These are phyloP conservation scores for Hipposideros larvatus DNA, from an alignment of 2,797 vertebrate species.

Conservation along the genomic window DNA sequence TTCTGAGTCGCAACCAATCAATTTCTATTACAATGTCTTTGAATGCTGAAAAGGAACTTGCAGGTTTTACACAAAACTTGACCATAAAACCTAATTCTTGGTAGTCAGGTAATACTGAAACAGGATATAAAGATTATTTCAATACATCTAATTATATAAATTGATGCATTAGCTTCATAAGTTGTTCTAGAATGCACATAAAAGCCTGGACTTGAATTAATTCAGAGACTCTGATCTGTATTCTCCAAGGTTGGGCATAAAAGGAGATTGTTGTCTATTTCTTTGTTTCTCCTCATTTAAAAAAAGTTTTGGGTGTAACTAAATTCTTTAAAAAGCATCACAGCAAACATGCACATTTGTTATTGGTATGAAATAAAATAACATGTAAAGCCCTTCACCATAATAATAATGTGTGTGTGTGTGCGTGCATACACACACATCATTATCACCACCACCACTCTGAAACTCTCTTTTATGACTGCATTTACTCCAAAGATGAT, in stretches of 20 bases:
- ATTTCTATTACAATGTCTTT: not conserved
- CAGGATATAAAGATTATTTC: not conserved
- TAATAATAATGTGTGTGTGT: not conserved
- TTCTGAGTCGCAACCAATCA: not conserved
- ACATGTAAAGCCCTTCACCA: not conserved
- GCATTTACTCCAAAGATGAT: not conserved
- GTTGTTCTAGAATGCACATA: not conserved
- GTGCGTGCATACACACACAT: too few relatives aligned
- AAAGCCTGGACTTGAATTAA: not conserved
- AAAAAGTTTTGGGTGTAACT: not conserved
- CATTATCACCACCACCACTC: not conserved
- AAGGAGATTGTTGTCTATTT: not conserved
- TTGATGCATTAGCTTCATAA: not conserved
- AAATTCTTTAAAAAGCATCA: not conserved
- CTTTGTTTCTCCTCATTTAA: not conserved
- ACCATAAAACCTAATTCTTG: not conserved
- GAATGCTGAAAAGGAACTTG: not conserved
- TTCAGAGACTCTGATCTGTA: not conserved
- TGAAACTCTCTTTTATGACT: not conserved
- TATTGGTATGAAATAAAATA: not conserved
- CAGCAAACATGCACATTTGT: not conserved
- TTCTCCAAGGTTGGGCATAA: not conserved
- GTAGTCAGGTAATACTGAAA: not conserved
- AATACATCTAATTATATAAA: not conserved
- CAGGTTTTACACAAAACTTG: constrained; percentile 5